Percentiles rank a stretch among this genome's conserved stretches.
Conservation (phyloP, 2,888 invertebrate species). For the Dasysyrphus tricinctus region DNA sequence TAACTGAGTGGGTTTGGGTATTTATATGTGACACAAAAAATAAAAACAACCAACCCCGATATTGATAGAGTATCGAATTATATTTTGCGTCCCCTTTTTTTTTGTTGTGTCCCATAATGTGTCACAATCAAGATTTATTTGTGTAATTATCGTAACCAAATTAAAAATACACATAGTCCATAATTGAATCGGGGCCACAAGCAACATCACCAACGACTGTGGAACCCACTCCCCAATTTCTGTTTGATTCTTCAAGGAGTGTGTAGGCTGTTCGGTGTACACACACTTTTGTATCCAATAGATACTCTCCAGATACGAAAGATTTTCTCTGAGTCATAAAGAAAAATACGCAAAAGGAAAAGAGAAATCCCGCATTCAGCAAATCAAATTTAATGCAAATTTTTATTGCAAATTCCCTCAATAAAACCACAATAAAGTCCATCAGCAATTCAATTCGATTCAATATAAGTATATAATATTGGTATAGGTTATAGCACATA, state of each 20-base stretch:
- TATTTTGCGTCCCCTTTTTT: slow-evolving; percentile 59
- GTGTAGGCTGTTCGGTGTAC: slow-evolving; percentile 14
- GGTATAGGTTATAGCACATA: background rate
- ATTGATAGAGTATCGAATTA: slow-evolving; percentile 48
- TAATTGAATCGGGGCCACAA: slow-evolving; percentile 45
- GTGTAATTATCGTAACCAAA: slow-evolving; percentile 66
- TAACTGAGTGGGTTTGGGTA: slow-evolving; percentile 30
- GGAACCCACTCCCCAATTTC: slow-evolving; percentile 62
- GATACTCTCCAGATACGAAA: background rate
- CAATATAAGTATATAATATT: slow-evolving; percentile 44
- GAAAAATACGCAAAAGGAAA: background rate
- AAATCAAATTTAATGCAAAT: slow-evolving; percentile 74
- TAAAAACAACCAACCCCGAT: slow-evolving; percentile 3
- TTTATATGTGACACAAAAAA: slow-evolving; percentile 42
- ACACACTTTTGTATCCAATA: slow-evolving; percentile 3
- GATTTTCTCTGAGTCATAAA: slow-evolving; percentile 16
- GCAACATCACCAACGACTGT: background rate
- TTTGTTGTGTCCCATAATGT: slow-evolving; percentile 39
- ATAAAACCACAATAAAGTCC: slow-evolving; percentile 75
- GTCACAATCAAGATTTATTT: slow-evolving; percentile 69
- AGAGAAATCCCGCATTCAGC: slow-evolving; percentile 52
- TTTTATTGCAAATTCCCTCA: slow-evolving; percentile 74
- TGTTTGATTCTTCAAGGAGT: slow-evolving; percentile 7
- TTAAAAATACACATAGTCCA: slow-evolving; percentile 53
- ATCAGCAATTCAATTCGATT: slow-evolving; percentile 75